Evolutionary conservation across 2,888 invertebrate genomes (phyloP), one percentile per base, ranked within the genome.

Genomic region (Drosophila mimica): DNA sequence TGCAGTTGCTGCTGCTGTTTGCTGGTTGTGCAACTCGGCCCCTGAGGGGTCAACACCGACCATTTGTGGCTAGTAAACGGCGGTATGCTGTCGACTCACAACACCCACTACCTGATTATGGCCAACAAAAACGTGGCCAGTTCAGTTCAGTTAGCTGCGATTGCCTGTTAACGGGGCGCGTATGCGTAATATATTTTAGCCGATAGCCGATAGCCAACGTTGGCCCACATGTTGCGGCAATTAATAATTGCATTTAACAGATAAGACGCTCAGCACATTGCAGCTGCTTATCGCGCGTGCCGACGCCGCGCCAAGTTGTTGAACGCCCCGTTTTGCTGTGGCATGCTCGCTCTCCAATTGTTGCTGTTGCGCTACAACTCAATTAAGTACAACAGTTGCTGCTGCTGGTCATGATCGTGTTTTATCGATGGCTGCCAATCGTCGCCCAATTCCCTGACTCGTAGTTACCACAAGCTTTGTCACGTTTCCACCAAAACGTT

Each of bases 21-120:
- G 46, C 15, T 57, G 58, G 63, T 82, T 81, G 74, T 82, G 81
- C 81, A 82, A 81, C 20, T 52, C 53, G 31, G 34, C 58, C 81
- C 75, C 80, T 36, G 31, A 79, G 83, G 82, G 84, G 66, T 84
- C 89, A 88, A 82, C 84, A 82, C 85, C 70, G 78, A 78, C 78
- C 82, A 76, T 70, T 84, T 78, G 59, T 63, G 71, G 67, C 70
- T 57, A 62, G 69, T 62, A 72, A 75, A 76, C 8, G 76, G 57
- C 0, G 77, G 58, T 66, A 46, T 53, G 38, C 36, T 30, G 13
- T 40, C 58, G 28, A 34, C 54, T 25, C 25, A 59, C 48, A 76
- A 67, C 81, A 77, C 77, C 77, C 77, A 74, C 81, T 43, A 62
- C 58, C 54, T 61, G 59, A 62, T 74, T 66, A 78, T 70, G 58